Percentiles rank a stretch among this genome's conserved stretches.
phyloP scores from a whole-genome alignment of 2,888 invertebrate species.

The Dasysyrphus albostriatus region DNA sequence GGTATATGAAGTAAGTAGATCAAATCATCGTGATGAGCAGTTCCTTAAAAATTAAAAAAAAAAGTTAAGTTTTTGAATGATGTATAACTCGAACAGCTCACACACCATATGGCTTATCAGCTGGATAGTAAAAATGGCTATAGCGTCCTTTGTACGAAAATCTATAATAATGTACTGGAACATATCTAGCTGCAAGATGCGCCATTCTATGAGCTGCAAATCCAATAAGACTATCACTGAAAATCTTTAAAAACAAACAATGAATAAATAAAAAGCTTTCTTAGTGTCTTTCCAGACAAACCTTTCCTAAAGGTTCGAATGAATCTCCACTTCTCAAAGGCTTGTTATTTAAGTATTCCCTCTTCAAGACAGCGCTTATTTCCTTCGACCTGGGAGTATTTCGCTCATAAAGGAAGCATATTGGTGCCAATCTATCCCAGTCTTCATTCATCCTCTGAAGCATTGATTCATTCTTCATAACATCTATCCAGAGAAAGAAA shows the following conservation, averaged over 20 bases:
- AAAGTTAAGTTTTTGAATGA: slow-evolving; percentile 67
- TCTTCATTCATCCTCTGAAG: slow-evolving; percentile 79
- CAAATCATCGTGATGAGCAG: slow-evolving; percentile 84
- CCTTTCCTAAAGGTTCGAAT: slow-evolving; percentile 77
- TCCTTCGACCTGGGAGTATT: slow-evolving; percentile 80
- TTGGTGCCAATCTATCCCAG: slow-evolving; percentile 79
- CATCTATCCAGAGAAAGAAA: slow-evolving; percentile 80
- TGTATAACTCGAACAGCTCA: background rate
- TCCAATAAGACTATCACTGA: slow-evolving; percentile 86
- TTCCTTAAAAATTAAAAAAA: slow-evolving; percentile 79
- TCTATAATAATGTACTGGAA: slow-evolving; percentile 86
- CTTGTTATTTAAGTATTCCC: slow-evolving; percentile 78
- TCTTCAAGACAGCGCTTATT: slow-evolving; percentile 78
- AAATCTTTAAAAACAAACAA: slow-evolving; percentile 80
- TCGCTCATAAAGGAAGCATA: slow-evolving; percentile 82
- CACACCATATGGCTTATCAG: slow-evolving; percentile 84
- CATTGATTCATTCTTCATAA: slow-evolving; percentile 85
- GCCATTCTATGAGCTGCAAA: slow-evolving; percentile 86
- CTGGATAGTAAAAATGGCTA: slow-evolving; percentile 85
- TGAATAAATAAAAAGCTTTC: background rate
- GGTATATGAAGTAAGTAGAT: slow-evolving; percentile 82
- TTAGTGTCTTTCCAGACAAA: background rate
- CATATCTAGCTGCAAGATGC: slow-evolving; percentile 85
- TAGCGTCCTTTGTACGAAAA: slow-evolving; percentile 87
- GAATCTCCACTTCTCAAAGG: slow-evolving; percentile 74